These are phyloP conservation scores for Megalopta genalis DNA, from an alignment of 1,140 invertebrate species.

Conservation along the genomic window DNA sequence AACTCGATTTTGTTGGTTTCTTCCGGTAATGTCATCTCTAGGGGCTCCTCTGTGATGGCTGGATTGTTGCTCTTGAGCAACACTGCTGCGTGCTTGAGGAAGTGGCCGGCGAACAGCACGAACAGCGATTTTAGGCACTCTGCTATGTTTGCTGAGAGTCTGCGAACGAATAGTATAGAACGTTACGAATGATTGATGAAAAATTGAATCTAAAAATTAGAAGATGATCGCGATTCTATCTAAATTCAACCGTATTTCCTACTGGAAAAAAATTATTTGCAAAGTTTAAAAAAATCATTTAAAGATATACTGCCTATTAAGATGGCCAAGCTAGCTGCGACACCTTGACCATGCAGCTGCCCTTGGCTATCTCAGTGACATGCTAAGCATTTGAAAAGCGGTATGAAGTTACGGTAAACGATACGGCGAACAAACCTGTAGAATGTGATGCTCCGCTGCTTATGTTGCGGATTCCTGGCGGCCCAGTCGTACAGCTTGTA, in stretches of 20 bases:
- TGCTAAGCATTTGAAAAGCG: not conserved
- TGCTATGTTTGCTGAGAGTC: slow-evolving; percentile 88
- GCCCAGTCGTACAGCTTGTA: slow-evolving; percentile 93
- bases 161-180: slow-evolving; percentile 51
- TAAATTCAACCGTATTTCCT: too few species aligned
- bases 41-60: slow-evolving; percentile 69
- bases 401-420: not conserved
- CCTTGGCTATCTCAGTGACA: not conserved
- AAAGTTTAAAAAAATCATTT: too few species aligned
- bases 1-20: slow-evolving; percentile 82
- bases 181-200: too few species aligned
- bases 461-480: slow-evolving; percentile 82
- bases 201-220: too few species aligned
- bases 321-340: too few species aligned
- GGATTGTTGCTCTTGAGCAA: slow-evolving; percentile 82
- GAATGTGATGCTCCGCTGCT: slow-evolving; percentile 87
- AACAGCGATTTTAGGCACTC: slow-evolving; percentile 93
- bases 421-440: slow-evolving; percentile 82
- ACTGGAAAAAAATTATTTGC: too few species aligned
- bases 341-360: too few species aligned
- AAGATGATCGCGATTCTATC: too few species aligned
- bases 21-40: slow-evolving; percentile 79
- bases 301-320: too few species aligned
- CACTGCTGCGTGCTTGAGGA: slow-evolving; percentile 89
- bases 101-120: slow-evolving; percentile 91